Base-by-base conservation (phyloP, 2,888 invertebrate species). In the Heliconius sara region DNA sequence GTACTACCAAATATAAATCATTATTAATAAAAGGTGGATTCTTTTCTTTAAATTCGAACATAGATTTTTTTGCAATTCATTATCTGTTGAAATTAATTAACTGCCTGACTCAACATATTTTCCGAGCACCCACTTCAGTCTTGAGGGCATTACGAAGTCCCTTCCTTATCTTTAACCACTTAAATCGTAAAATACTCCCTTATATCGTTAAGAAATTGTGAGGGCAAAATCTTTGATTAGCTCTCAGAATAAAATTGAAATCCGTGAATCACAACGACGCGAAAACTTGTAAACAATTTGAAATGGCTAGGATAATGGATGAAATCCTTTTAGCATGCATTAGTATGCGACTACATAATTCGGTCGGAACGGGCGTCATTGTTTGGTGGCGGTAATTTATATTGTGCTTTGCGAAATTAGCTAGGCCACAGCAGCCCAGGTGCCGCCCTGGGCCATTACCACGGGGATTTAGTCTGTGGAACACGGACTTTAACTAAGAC, bases 61-160 rank as follows among this genome's bases (percentile, higher is more conserved):
- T 60, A 52, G 7, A 63, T 68, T 77, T 80, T 81, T 91, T 86
- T 85, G 89, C 91, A 89, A 92, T 88, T 94, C 92, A 93, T 92
- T 92, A 91, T 92, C 91, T 89, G 90, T 87, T 86, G 88, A 89
- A 91, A 92, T 92, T 93, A 94, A 94, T 93, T 93, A 93, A 92
- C 92, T 88, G 88, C 86, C 92, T 94, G 94, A 94, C 93, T 93
- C 91, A 87, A 90, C 93, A 90, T 39, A 78, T 79, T 76, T 76
- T 82, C 60, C 34, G 66, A 81, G 79, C 76, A 73, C 34, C 72
- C 76, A 77, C 74, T 68, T 52, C 66, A 79, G 57, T 78, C 76
- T 75, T 77, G 63, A 70, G 77, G 66, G 77, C 76, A 57, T 79
- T 80, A 76, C 52, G 75, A 77, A n/a, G 75, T 72, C 57, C 47